Conservation (phyloP, 2,797 vertebrate species). For the Hyperoplus lanceolatus region DNA sequence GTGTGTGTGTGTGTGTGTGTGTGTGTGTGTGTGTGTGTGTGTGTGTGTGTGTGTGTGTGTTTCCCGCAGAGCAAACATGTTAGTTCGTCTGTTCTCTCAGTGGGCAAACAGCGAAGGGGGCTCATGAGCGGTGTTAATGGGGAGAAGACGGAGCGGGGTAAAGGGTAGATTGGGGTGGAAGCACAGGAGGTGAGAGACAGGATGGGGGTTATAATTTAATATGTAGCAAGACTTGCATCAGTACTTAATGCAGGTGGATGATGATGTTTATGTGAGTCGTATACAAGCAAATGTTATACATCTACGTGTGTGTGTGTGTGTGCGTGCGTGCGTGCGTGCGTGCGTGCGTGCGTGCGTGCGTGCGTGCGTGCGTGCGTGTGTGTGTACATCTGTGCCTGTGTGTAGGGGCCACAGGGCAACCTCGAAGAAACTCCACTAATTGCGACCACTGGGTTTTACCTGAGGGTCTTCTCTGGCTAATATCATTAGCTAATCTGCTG, state of each 20-base stretch:
- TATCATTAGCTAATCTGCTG: constrained; percentile 89
- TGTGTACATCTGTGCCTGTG: constrained; percentile 31
- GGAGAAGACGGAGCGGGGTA: constrained; percentile 51
- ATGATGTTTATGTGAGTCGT: constrained; percentile 38
- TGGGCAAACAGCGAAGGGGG: constrained; percentile 75
- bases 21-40: constrained; percentile 61
- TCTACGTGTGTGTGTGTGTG: constrained; percentile 20
- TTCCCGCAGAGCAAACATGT: constrained; percentile 82
- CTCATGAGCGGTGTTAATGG: constrained; percentile 74
- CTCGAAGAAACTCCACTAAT: constrained; percentile 83
- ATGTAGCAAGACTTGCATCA: constrained; percentile 48
- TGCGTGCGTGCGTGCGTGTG: constrained; percentile 33
- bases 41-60: constrained; percentile 64
- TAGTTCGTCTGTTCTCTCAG: constrained; percentile 81
- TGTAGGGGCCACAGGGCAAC: constrained; percentile 76
- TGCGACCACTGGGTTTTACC: constrained; percentile 86
- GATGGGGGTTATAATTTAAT: constrained; percentile 50
- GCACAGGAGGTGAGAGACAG: constrained; percentile 38
- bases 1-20: constrained; percentile 53
- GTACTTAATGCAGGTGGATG: constrained; percentile 60
- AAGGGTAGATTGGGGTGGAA: constrained; percentile 42
- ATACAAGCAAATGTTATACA: constrained; percentile 18
- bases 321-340: constrained; percentile 38
- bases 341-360: constrained; percentile 27
- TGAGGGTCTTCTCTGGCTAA: constrained; percentile 81